Evolutionary conservation across 2,797 vertebrate genomes (phyloP).

Genomic region (Florisuga fusca): DNA sequence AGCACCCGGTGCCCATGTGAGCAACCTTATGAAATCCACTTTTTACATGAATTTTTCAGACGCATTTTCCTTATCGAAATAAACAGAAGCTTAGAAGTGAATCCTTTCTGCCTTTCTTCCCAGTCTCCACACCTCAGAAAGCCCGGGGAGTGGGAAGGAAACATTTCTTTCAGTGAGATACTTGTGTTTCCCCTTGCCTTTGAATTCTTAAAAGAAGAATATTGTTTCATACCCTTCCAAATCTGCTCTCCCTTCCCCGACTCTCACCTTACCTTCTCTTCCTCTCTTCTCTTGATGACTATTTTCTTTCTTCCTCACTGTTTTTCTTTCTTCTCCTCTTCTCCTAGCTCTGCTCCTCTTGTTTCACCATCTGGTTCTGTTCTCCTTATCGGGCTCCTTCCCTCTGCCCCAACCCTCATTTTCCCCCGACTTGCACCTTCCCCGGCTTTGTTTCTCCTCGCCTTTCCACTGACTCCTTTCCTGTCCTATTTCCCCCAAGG

Average conservation of each 20-base stretch:
- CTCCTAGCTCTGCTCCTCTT: slow-evolving; percentile 59
- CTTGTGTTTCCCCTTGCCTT: slow-evolving; percentile 24
- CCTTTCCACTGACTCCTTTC: slow-evolving; percentile 35
- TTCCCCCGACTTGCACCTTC: slow-evolving; percentile 20
- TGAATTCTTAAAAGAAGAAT: slow-evolving; percentile 55
- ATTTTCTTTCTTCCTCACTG: slow-evolving; percentile 68
- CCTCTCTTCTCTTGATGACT: slow-evolving; percentile 41
- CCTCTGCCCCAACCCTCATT: not conserved
- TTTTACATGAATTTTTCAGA: not conserved
- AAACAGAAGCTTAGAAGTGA: slow-evolving; percentile 10
- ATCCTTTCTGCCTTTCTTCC: not conserved
- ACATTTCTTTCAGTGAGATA: slow-evolving; percentile 22
- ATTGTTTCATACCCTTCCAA: slow-evolving; percentile 59
- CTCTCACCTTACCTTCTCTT: slow-evolving; percentile 66
- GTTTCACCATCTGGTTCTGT: slow-evolving; percentile 70
- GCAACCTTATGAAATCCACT: accelerated
- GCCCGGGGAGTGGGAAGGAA: slow-evolving; percentile 39
- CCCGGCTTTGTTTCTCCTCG: slow-evolving; percentile 7
- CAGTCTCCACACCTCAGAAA: not conserved
- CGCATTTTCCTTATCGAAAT: not conserved
- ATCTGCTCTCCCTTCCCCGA: not conserved
- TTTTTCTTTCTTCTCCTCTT: slow-evolving; percentile 69
- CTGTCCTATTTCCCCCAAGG: slow-evolving; percentile 54
- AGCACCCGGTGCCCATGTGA: accelerated
- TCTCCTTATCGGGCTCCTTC: slow-evolving; percentile 47